Evolutionary conservation across 2,888 invertebrate species (phyloP), one percentile per base, ranked within the genome.

Genomic region (Machimus rusticus): DNA sequence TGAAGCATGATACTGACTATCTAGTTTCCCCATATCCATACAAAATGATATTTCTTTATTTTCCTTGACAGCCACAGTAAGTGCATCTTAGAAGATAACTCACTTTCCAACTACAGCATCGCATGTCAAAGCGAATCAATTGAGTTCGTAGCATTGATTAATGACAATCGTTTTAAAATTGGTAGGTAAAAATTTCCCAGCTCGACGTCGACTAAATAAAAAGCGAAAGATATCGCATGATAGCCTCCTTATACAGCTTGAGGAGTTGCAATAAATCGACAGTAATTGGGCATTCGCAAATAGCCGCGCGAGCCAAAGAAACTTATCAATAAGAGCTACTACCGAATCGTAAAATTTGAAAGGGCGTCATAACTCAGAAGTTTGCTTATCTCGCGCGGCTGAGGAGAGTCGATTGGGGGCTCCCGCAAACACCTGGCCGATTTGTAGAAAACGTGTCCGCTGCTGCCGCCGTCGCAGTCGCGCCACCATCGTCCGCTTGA

Each of bases 341-440:
- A 82, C 82, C 37, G 51, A 82, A 57, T 37, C 82, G 57, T 82
- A 82, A 82, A 57, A 82, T 82, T 82, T 82, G 37, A 82, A 81
- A 82, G 82, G 82, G 82, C 66, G 57, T 82, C n/a, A 82, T 82
- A 82, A 57, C 51, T 82, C 82, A 82, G 82, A 37, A 82, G 82
- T 51, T 66, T 82, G 39, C 82, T 82, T 82, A 82, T 82, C 82
- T 66, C 37, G n/a, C 34, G 37, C n/a, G 31, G 14, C 57, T 82
- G 51, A 8, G 79, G 31, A 57, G 66, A 46, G 9, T 51, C 34
- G 46, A 79, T 6, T 46, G 46, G 66, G n/a, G 31, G 51, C 37
- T 66, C 55, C 39, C 37, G 82, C 57, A 82, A 82, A 82, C 82
- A 82, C 57, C 82, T 82, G 82, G 82, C 57, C 34, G 82, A 82